These are phyloP conservation scores for Hetaerina americana DNA, from an alignment of 1,140 invertebrate genomes.

Conservation along the genomic window DNA sequence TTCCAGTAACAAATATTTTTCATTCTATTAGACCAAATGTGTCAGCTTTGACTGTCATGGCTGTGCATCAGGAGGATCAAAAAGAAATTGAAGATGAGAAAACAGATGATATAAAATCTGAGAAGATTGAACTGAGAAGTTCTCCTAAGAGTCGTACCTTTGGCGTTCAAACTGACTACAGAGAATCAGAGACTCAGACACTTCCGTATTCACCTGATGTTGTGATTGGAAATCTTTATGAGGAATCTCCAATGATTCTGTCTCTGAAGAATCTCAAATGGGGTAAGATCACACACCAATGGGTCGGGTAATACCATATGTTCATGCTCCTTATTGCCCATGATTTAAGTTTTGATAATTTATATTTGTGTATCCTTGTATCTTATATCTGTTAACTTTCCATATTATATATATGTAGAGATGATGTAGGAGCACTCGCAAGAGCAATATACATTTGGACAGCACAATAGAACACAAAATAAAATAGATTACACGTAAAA, in stretches of 20 bases:
- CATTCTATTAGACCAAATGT: background rate
- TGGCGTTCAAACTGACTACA: slow-evolving; percentile 51
- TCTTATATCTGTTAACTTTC: too few relatives aligned
- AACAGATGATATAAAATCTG: background rate
- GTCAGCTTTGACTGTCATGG: background rate
- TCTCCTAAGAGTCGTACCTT: slow-evolving; percentile 25
- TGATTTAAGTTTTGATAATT: too few relatives aligned
- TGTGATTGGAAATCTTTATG: too few relatives aligned
- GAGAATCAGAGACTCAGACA: slow-evolving; percentile 66
- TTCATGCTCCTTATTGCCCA: too few relatives aligned
- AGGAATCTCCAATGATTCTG: slow-evolving; percentile 41
- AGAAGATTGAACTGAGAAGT: too few relatives aligned
- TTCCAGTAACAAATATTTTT: background rate
- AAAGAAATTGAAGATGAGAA: background rate
- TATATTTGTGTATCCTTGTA: too few relatives aligned
- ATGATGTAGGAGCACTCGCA: too few relatives aligned
- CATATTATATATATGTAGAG: too few relatives aligned
- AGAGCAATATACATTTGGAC: too few relatives aligned
- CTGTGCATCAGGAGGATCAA: background rate
- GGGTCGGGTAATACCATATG: too few relatives aligned
- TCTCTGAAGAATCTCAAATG: slow-evolving; percentile 45
- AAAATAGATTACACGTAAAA: too few relatives aligned
- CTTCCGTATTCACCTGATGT: slow-evolving; percentile 50
- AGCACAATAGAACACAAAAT: too few relatives aligned
- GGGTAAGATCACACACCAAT: slow-evolving; percentile 34